Base-by-base conservation (phyloP, 2,113 vertebrate species). In the Triplophysa rosa region DNA sequence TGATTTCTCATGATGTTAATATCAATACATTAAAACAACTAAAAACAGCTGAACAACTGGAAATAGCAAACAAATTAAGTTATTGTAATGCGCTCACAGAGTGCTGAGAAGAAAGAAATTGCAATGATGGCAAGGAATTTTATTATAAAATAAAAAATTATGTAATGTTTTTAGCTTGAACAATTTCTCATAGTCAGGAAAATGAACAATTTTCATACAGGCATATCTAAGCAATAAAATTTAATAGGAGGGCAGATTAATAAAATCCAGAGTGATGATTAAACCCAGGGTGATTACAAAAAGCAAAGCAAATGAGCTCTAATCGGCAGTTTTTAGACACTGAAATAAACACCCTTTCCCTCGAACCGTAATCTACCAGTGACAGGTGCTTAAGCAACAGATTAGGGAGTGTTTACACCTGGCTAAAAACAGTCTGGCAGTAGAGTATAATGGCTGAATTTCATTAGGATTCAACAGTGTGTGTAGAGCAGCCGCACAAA, bases 331-430 rank as follows among this genome's bases (percentile, higher is more conserved):
- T 45, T 72, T 78, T 54, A 71, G 61, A 11, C 37, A 59, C 40
- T 8, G 52, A 47, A 68, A 59, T 73, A 77, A 80, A 49, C 33
- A 37, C 37, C 45, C 23, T 6, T 21, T 78, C 59, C 42, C 16
- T 78, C 61, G 49, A 47, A 54, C 12, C 42, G 54, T 54, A 40
- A 72, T 56, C 45, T 77, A 63, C 80, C 62, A 78, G 67, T 54
- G 61, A 74, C 69, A 78, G 58, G 75, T 78, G 75, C 47, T 74
- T 74, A 42, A 74, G 45, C 47, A 77, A 58, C 69, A 77, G 52
- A 68, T 68, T 70, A 26, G 45, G 16, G 21, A 68, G n/a, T 29
- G 54, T 74, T 79, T 64, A 24, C 47, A 12, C 21, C 49, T 21
- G 16, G 71, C 59, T 79, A 79, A 84, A 82, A 70, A 40, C 24